Conservation (phyloP, 2,797 vertebrate species). For the Neostethus bicornis region DNA sequence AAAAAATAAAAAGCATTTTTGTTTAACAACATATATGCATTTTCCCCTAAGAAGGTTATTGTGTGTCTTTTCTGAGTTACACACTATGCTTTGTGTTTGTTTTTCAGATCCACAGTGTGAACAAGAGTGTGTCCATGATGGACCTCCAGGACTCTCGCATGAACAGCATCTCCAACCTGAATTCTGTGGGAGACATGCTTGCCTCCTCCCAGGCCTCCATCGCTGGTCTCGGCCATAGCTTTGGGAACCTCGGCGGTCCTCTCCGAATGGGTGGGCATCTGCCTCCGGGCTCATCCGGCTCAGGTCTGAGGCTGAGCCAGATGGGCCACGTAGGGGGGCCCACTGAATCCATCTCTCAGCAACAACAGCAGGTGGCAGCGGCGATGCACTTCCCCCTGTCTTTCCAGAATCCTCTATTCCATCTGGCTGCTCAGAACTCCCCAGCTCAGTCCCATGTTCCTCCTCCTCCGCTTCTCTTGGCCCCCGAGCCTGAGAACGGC, state of each 20-base stretch:
- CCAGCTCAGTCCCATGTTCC: conserved; percentile 65
- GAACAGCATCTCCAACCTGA: conserved; percentile 95
- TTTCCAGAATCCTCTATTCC: conserved; percentile 97
- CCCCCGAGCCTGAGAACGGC: conserved; percentile 85
- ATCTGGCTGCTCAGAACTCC: conserved; percentile 92
- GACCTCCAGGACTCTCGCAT: conserved; percentile 95
- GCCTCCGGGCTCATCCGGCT: conserved; percentile 82
- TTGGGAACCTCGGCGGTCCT: conserved; percentile 83
- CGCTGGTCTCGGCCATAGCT: conserved; percentile 83
- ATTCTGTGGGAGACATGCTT: conserved; percentile 90
- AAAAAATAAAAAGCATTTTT: no score
- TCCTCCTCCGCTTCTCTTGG: conserved; percentile 79
- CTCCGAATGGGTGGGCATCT: conserved; percentile 89
- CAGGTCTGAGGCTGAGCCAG: conserved; percentile 87
- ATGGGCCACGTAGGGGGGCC: conserved; percentile 90
- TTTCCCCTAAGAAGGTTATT: no score
- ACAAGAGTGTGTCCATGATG: conserved; percentile 98
- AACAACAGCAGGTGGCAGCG: conserved; percentile 85
- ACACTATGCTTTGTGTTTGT: conserved; percentile 3
- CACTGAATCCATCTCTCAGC: conserved; percentile 90
- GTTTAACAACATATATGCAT: no score
- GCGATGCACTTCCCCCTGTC: conserved; percentile 91
- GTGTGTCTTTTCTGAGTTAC: not conserved
- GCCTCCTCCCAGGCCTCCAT: conserved; percentile 93
- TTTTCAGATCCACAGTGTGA: conserved; percentile 89